Percentiles rank a stretch among this genome's conserved stretches.
Conservation (phyloP, 2,888 invertebrate species). For the Hedychridium roseum region DNA sequence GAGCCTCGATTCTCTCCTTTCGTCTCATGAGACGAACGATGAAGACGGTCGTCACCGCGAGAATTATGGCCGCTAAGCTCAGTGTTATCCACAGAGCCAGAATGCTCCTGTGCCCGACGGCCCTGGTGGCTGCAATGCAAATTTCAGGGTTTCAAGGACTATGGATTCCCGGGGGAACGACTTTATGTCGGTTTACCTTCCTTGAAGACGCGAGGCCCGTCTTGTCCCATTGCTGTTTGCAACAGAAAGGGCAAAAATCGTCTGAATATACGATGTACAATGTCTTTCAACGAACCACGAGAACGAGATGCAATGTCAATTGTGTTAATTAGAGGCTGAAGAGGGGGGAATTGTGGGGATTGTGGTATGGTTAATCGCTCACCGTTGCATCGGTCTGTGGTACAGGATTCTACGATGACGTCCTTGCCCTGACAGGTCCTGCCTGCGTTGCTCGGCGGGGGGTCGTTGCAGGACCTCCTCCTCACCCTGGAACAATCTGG, state of each 20-base stretch:
- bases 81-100: conserved; percentile 47
- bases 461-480: conserved; percentile 74
- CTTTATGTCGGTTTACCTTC: conserved; percentile 37
- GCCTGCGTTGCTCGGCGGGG: conserved; percentile 50
- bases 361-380: conserved; percentile 28
- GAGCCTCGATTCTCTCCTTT: conserved; percentile 45
- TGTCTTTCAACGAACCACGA: too few relatives aligned
- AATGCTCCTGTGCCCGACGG: conserved; percentile 45
- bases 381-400: conserved; percentile 50
- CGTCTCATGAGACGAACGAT: conserved; percentile 48
- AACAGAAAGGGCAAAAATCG: conserved; percentile 6
- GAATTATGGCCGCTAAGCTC: conserved; percentile 41
- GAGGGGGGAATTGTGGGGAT: too few relatives aligned
- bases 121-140: conserved; percentile 39
- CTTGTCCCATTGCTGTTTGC: conserved; percentile 42
- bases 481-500: conserved; percentile 86
- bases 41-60: conserved; percentile 42
- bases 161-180: not conserved
- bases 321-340: too few relatives aligned
- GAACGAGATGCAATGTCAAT: too few relatives aligned
- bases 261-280: not conserved
- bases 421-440: conserved; percentile 51
- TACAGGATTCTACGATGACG: conserved; percentile 47
- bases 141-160: too few relatives aligned
- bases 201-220: conserved; percentile 47